A percentile compares a stretch with the other conserved stretches of the same genome.
Conservation (phyloP, 2,797 vertebrate genomes). For the Salarias fasciatus region DNA sequence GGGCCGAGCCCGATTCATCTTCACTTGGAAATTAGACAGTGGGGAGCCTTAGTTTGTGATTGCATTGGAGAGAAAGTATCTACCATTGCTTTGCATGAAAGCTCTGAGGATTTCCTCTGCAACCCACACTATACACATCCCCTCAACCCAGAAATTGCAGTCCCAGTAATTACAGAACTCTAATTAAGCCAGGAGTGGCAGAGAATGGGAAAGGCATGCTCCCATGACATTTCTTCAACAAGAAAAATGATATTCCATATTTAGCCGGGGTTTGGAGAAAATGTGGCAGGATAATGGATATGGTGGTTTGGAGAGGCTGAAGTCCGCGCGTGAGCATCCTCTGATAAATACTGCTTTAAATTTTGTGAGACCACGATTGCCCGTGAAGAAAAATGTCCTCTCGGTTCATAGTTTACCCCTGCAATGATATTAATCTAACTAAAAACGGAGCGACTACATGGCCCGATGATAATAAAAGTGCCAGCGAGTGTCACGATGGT, state of each 20-base stretch:
- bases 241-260: conserved; percentile 79
- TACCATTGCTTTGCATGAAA: conserved; percentile 48
- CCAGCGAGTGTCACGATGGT: conserved; percentile 21
- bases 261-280: conserved; percentile 71
- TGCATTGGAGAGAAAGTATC: conserved; percentile 49
- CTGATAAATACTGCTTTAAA: conserved; percentile 63
- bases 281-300: conserved; percentile 71
- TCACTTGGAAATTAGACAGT: conserved; percentile 52
- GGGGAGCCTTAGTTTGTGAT: conserved; percentile 49
- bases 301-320: conserved; percentile 52
- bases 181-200: conserved; percentile 78
- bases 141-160: conserved; percentile 77
- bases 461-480: conserved; percentile 41
- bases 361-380: conserved; percentile 40
- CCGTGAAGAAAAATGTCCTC: conserved; percentile 45
- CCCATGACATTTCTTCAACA: conserved; percentile 76
- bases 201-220: conserved; percentile 70
- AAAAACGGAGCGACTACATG: conserved; percentile 31
- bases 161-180: conserved; percentile 81
- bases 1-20: conserved; percentile 60
- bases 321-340: conserved; percentile 46
- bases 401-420: conserved; percentile 21
- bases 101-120: conserved; percentile 67
- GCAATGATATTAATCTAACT: conserved; percentile 35
- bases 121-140: conserved; percentile 59